Conservation (phyloP, 2,888 invertebrate genomes). For the Phengaris alcon region DNA sequence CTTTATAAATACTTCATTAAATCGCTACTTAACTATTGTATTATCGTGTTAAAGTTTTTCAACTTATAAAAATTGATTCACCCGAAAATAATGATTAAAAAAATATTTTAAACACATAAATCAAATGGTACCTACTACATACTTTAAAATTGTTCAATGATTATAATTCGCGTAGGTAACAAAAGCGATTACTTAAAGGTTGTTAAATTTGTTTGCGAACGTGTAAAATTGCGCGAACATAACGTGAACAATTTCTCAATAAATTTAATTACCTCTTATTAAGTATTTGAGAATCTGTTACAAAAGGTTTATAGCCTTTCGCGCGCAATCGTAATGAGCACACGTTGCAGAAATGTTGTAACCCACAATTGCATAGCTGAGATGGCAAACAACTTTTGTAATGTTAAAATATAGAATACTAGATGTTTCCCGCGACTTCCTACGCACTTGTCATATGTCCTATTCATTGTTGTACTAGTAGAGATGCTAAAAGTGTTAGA, state of each 20-base stretch:
- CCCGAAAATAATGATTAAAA: background rate
- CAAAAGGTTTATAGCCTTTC: constrained; percentile 25
- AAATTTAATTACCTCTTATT: constrained; percentile 22
- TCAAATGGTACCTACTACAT: background rate
- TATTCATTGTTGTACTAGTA: too few species aligned
- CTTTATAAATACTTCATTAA: too few species aligned
- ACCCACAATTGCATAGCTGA: background rate
- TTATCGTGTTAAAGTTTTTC: too few species aligned
- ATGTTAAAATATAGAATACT: background rate
- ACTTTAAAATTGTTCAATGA: background rate
- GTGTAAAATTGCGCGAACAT: constrained; percentile 29
- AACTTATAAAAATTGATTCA: too few species aligned
- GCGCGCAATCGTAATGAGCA: constrained; percentile 15
- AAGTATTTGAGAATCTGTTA: constrained; percentile 24
- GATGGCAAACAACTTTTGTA: background rate
- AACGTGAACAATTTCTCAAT: constrained; percentile 17
- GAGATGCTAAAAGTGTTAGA: too few species aligned
- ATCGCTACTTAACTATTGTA: too few species aligned
- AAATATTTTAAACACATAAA: background rate
- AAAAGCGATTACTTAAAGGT: background rate
- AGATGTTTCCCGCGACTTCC: too few species aligned
- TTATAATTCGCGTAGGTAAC: background rate
- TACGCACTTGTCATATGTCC: too few species aligned
- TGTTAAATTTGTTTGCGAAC: constrained; percentile 24
- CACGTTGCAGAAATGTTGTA: background rate